A percentile compares a stretch with the other conserved stretches of the same genome.
Conservation (phyloP, 1,140 invertebrate species). For the Reticulitermes speratus region DNA sequence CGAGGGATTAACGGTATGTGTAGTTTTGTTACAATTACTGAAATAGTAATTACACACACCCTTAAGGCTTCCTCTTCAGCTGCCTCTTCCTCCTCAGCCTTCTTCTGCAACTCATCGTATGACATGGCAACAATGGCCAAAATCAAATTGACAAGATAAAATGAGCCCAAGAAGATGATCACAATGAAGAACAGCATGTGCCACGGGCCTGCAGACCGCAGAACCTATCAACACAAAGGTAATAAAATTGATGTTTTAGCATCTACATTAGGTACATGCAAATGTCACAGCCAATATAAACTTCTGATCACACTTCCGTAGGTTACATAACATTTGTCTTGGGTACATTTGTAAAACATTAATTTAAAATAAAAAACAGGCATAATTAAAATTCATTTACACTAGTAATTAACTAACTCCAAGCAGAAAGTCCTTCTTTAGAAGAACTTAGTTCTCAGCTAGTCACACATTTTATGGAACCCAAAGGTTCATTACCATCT, state of each 20-base stretch:
- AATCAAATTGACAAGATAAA: slow-evolving; percentile 98
- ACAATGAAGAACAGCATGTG: slow-evolving; percentile 98
- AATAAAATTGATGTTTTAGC: slow-evolving; percentile 11
- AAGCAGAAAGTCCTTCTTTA: no score
- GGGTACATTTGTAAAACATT: no score
- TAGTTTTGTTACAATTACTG: no score
- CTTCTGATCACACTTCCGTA: neutral
- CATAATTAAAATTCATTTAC: no score
- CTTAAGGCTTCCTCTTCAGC: slow-evolving; percentile 87
- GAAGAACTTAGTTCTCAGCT: no score
- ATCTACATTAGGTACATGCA: no score
- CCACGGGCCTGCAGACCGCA: slow-evolving; percentile 92
- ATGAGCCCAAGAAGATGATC: slow-evolving; percentile 97
- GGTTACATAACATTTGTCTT: no score
- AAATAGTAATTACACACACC: slow-evolving; percentile 51
- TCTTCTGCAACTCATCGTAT: slow-evolving; percentile 97
- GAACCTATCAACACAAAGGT: slow-evolving; percentile 59
- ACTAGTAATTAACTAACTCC: no score
- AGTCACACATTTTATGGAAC: no score
- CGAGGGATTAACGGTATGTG: no score
- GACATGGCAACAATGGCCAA: slow-evolving; percentile 99
- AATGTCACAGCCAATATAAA: neutral
- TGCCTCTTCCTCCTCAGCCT: slow-evolving; percentile 93
- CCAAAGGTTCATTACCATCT: no score
- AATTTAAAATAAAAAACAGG: no score